phyloP scores from a whole-genome alignment of 2,797 vertebrate genomes.

The Thunnus albacares region DNA sequence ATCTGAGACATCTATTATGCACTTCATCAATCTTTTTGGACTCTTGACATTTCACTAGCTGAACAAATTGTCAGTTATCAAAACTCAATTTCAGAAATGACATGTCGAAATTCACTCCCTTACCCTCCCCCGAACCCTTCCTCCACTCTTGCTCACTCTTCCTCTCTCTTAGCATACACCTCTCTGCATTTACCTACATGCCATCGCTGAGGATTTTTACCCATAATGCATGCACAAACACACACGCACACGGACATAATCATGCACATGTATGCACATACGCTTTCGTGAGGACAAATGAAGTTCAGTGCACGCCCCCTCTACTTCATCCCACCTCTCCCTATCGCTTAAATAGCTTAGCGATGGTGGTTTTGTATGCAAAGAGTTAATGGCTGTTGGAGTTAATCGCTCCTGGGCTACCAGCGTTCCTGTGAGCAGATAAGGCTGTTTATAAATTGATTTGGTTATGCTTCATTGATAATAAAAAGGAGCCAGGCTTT shows the following conservation, averaged over 20 bases:
- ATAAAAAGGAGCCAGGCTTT: conserved; percentile 84
- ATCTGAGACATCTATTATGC: conserved; percentile 87
- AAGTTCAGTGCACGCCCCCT: conserved; percentile 70
- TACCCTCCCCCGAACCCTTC: conserved; percentile 32
- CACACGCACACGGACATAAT: conserved; percentile 2
- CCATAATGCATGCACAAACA: background rate
- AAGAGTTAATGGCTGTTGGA: conserved; percentile 78
- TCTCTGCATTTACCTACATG: conserved; percentile 56
- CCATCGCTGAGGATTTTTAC: conserved; percentile 34
- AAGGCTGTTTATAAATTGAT: conserved; percentile 88
- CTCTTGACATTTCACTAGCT: conserved; percentile 87
- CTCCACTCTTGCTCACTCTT: conserved; percentile 53
- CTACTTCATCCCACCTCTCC: conserved; percentile 35
- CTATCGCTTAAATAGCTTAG: conserved; percentile 70
- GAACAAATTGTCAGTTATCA: conserved; percentile 90
- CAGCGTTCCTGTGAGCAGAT: conserved; percentile 77
- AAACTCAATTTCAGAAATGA: conserved; percentile 90
- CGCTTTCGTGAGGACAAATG: conserved; percentile 78
- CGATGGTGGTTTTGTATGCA: conserved; percentile 73
- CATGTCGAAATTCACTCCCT: conserved; percentile 83
- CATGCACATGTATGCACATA: conserved; percentile 19
- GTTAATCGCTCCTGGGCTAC: conserved; percentile 78
- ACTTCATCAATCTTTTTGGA: conserved; percentile 88
- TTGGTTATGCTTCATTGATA: conserved; percentile 86
- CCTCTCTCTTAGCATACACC: conserved; percentile 49